A percentile compares a stretch with the other conserved stretches of the same genome.
Conservation (phyloP, 2,888 invertebrate genomes). For the Miltochrista miniata region DNA sequence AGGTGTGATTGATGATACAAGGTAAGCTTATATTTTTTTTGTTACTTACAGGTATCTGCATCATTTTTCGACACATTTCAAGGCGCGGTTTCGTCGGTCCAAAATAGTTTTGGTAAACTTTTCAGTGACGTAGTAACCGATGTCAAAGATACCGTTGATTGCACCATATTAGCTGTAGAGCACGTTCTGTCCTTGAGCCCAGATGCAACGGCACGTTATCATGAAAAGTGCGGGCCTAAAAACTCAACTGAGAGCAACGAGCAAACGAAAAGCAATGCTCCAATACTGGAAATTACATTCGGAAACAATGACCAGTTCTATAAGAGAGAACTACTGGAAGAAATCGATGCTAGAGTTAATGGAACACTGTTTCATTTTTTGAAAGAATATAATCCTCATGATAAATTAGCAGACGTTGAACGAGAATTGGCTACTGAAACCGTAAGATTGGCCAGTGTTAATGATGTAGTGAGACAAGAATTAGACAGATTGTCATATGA, state of each 20-base stretch:
- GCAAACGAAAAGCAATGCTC: conserved; percentile 3
- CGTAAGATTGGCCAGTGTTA: conserved; percentile 50
- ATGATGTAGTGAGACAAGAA: conserved; percentile 49
- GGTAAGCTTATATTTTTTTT: conserved; percentile 19
- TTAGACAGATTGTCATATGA: conserved; percentile 53
- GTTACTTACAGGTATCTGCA: conserved; percentile 59
- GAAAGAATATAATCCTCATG: conserved; percentile 18
- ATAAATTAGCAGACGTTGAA: conserved; percentile 41
- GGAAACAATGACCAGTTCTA: conserved; percentile 14
- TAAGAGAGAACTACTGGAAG: conserved; percentile 19
- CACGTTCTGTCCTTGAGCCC: conserved; percentile 45
- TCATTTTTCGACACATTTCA: conserved; percentile 59
- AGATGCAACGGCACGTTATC: conserved; percentile 30
- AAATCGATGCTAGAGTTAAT: conserved; percentile 30
- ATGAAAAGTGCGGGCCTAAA: conserved; percentile 34
- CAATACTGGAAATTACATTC: conserved; percentile 17
- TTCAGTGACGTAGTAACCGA: conserved; percentile 63
- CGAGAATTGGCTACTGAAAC: conserved; percentile 48
- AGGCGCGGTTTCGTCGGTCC: conserved; percentile 53
- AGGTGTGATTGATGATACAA: not conserved
- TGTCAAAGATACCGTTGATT: conserved; percentile 64
- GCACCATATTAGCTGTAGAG: conserved; percentile 66
- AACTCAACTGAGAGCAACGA: conserved; percentile 8
- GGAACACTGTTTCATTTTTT: conserved; percentile 29
- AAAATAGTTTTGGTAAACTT: conserved; percentile 60